These are phyloP conservation scores for Pholis gunnellus DNA, from an alignment of 2,113 vertebrate species.

Conservation along the genomic window DNA sequence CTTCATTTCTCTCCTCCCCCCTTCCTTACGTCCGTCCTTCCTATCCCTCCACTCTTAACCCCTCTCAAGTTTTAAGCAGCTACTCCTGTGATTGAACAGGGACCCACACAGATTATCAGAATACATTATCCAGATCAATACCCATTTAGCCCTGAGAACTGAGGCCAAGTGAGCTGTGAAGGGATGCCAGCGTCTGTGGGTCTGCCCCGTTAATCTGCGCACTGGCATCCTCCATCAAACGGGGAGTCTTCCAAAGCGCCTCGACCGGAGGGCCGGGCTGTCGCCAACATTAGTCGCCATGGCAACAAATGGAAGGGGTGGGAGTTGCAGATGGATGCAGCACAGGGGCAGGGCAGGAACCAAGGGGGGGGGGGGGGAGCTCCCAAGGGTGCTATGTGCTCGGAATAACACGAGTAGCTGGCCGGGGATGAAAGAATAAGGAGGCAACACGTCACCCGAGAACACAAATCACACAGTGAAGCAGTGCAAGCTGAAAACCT, in stretches of 20 bases:
- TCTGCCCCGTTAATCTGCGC: constrained; percentile 56
- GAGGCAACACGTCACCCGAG: constrained; percentile 48
- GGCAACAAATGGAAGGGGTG: constrained; percentile 75
- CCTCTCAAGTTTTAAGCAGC: constrained; percentile 46
- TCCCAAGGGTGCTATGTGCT: constrained; percentile 75
- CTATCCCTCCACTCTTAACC: constrained; percentile 32
- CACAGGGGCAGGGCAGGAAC: constrained; percentile 61
- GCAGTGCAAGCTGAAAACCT: background rate
- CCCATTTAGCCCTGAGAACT: constrained; percentile 58
- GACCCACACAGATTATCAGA: constrained; percentile 67
- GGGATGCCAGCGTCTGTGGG: constrained; percentile 63
- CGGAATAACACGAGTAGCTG: constrained; percentile 69
- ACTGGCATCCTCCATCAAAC: constrained; percentile 75
- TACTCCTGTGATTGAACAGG: constrained; percentile 58
- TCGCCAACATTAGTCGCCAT: constrained; percentile 77
- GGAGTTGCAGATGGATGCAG: constrained; percentile 62
- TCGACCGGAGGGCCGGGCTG: constrained; percentile 65
- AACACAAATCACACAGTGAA: constrained; percentile 45
- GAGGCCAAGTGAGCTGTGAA: constrained; percentile 59
- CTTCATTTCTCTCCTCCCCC: background rate
- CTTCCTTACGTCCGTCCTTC: background rate
- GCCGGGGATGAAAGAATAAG: constrained; percentile 51
- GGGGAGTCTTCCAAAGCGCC: constrained; percentile 62
- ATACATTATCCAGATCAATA: constrained; percentile 79
- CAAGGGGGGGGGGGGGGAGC: background rate